Conservation (phyloP, 2,888 invertebrate genomes). For the Bedellia somnulentella region DNA sequence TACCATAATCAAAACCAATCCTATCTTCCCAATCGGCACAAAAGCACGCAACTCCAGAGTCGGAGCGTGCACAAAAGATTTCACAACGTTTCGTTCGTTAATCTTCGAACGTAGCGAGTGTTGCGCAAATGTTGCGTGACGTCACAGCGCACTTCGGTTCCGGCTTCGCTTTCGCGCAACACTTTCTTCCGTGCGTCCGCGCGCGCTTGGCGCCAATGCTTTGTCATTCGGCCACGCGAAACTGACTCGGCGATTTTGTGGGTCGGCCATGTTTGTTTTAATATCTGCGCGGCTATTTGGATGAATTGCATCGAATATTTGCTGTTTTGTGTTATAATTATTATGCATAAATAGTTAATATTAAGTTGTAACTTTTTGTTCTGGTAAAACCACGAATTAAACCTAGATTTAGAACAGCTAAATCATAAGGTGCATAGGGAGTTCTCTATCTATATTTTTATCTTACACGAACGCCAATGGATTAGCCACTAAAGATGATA, state of each 20-base stretch:
- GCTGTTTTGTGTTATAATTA: too few species aligned
- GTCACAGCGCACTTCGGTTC: slow-evolving; percentile 39
- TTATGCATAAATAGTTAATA: too few species aligned
- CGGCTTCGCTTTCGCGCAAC: slow-evolving; percentile 58
- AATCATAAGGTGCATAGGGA: too few species aligned
- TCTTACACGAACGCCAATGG: too few species aligned
- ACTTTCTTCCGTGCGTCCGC: slow-evolving; percentile 46
- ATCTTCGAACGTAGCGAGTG: neutral
- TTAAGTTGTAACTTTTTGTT: too few species aligned
- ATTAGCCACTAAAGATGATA: too few species aligned
- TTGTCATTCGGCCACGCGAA: neutral
- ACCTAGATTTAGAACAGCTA: too few species aligned
- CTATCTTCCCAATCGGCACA: neutral
- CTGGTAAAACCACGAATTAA: too few species aligned
- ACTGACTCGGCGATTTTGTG: neutral
- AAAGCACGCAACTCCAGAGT: neutral
- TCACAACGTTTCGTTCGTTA: neutral
- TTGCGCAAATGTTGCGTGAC: slow-evolving; percentile 51
- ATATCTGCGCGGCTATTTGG: too few species aligned
- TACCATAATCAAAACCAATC: too few species aligned
- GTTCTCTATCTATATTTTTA: too few species aligned
- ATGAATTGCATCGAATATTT: too few species aligned
- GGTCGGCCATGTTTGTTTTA: neutral
- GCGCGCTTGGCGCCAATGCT: slow-evolving; percentile 8
- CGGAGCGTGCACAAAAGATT: slow-evolving; percentile 1